Base-by-base conservation (phyloP, 2,888 invertebrate species). In the Coelopa pilipes region DNA sequence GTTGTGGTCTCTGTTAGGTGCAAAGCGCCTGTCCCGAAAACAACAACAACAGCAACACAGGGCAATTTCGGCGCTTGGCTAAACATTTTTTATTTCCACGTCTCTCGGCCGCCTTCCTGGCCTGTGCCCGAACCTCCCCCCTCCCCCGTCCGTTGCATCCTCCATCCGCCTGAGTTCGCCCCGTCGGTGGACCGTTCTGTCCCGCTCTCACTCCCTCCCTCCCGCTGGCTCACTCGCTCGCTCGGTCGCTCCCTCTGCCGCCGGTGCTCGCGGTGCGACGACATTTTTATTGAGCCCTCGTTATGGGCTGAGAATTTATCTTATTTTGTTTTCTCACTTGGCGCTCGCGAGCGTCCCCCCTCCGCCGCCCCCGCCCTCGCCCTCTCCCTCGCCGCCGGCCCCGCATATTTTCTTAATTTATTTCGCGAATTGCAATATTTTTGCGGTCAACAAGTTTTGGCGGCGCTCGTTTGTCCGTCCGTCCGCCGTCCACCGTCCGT, bases 361-460 rank as follows among this genome's bases (percentile, higher is more conserved):
- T n/a, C n/a, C n/a, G n/a, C 34, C 34, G 34, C 7, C 34, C 34
- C 7, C 34, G 2, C 34, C 34, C 34, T 34, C 7, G 2, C 34
- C 34, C 7, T 34, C 34, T 34, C 34, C 7, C 7, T 7, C 34
- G 34, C 34, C 34, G 34, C 34, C 34, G 4, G 34, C 34, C 34
- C 34, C 34, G 34, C 46, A 65, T 63, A 53, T 53, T 81, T 65
- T 50, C 55, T 63, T 65, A 71, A 65, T 71, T 71, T 71, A 65
- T 71, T 71, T 71, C 34, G 50, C 65, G 63, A 63, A 55, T 65
- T 65, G 71, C 55, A 63, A 71, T 65, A 71, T 55, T 63, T 63
- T 65, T 63, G 71, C 65, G 71, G 65, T 71, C 53, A 65, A 65
- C 55, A 55, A 77, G 77, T 78, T 75, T 63, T 53, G 62, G 62